Conservation (phyloP, 2,797 vertebrate genomes). For the Sparidentex hasta region DNA sequence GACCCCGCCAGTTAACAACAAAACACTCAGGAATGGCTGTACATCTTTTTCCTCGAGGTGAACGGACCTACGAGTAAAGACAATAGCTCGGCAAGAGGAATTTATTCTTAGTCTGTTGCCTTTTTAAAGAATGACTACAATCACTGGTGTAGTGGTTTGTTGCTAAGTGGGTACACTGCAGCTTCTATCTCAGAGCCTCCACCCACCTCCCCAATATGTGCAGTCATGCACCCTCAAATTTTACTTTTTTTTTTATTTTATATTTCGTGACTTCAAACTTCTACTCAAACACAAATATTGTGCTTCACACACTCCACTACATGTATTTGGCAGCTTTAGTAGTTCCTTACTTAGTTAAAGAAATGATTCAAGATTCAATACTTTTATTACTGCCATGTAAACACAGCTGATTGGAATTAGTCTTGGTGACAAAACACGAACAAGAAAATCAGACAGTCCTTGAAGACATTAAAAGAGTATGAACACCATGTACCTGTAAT, state of each 20-base stretch:
- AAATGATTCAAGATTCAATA: no score
- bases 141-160: background rate
- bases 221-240: background rate
- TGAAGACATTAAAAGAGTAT: no score
- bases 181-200: background rate
- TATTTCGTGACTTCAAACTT: background rate
- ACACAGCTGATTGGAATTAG: no score
- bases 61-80: background rate
- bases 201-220: background rate
- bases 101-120: background rate
- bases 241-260: background rate
- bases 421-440: no score
- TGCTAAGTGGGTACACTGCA: background rate
- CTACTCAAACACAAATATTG: background rate
- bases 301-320: slow-evolving; percentile 3
- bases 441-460: no score
- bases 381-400: no score
- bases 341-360: background rate
- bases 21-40: background rate
- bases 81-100: background rate
- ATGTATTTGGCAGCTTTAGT: background rate
- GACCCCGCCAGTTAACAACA: background rate
- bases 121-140: background rate
- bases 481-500: no score
- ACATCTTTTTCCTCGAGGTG: background rate